Base-by-base conservation (phyloP, 2,888 invertebrate genomes). In the Panopea generosa region DNA sequence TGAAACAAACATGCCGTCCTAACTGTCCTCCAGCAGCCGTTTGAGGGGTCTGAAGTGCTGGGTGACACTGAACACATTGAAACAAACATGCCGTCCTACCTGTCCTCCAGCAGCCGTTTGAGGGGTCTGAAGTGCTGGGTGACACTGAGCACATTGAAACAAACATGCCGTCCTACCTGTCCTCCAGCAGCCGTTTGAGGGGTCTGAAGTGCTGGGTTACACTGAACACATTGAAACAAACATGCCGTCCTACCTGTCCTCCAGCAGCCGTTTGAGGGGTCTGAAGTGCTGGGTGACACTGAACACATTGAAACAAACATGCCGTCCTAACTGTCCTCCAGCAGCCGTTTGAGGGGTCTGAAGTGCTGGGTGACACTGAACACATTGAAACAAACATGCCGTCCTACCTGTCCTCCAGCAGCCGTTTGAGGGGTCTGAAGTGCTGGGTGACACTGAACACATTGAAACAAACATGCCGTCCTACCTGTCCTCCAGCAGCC, bases 101-200 rank as follows among this genome's bases (percentile, higher is more conserved):
- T 84, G 68, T 94, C 94, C 0, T 94, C 93, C 22, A 97, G 93
- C 3, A 97, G 93, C 49, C 94, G 94, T 0, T 93, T 93, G 38
- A 95, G 89, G 27, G 91, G 89, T 60, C 90, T 90, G 82, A 93
- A 92, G 67, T 91, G 86, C 59, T 88, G 88, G 18, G 87, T 86
- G 33, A 93, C 84, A 77, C 90, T 92, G 33, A 93, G 75, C 3
- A 81, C 84, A 4, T 74, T 20, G n/a, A n/a, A n/a, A n/a, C n/a
- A n/a, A n/a, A n/a, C n/a, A n/a, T n/a, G 94, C n/a, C 94, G 90
- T 16, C 50, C 26, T 55, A 55, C 50, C 50, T 84, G 68, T 94
- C 94, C 0, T 94, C 93, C 22, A 97, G 93, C 3, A 97, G 93
- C 49, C 94, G 94, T 0, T 93, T 93, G 38, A 95, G 89, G 27